Evolutionary conservation across 2,888 invertebrate species (phyloP).

Genomic region (Chironomus tentans): DNA sequence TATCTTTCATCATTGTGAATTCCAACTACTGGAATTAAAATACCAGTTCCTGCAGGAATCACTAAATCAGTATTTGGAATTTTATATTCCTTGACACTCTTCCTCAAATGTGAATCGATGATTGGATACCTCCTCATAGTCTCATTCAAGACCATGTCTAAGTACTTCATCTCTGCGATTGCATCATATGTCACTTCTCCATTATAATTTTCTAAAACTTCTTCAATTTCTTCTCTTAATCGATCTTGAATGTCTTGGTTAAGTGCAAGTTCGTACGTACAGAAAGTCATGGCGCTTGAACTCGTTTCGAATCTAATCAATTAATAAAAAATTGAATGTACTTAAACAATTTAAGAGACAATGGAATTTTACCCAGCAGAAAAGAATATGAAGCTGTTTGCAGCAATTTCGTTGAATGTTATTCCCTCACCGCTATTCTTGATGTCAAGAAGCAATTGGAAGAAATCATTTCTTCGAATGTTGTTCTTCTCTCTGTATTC

Average conservation of each 20-base stretch:
- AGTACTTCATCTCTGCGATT: constrained; percentile 39
- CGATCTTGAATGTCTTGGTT: constrained; percentile 40
- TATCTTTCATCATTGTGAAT: constrained; percentile 40
- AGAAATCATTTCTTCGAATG: constrained; percentile 5
- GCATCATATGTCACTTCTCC: constrained; percentile 39
- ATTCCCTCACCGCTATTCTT: background rate
- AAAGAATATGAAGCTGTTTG: background rate
- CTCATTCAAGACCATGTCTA: constrained; percentile 40
- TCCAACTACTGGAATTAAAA: constrained; percentile 32
- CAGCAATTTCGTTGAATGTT: background rate
- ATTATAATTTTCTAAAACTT: constrained; percentile 33
- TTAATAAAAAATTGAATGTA: background rate
- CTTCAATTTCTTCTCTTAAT: constrained; percentile 36
- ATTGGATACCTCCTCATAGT: constrained; percentile 41
- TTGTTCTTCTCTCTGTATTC: background rate
- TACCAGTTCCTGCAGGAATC: constrained; percentile 41
- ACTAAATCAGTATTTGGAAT: constrained; percentile 40
- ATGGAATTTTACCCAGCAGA: background rate
- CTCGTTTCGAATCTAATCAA: constrained; percentile 42
- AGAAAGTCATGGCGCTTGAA: constrained; percentile 39
- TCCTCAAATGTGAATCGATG: background rate
- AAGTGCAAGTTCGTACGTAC: constrained; percentile 38
- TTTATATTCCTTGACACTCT: constrained; percentile 40
- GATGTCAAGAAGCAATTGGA: background rate
- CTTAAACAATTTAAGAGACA: no score